These are phyloP conservation scores for Sciurus vulgaris DNA, from an alignment of 2,797 vertebrate genomes.

Conservation along the genomic window DNA sequence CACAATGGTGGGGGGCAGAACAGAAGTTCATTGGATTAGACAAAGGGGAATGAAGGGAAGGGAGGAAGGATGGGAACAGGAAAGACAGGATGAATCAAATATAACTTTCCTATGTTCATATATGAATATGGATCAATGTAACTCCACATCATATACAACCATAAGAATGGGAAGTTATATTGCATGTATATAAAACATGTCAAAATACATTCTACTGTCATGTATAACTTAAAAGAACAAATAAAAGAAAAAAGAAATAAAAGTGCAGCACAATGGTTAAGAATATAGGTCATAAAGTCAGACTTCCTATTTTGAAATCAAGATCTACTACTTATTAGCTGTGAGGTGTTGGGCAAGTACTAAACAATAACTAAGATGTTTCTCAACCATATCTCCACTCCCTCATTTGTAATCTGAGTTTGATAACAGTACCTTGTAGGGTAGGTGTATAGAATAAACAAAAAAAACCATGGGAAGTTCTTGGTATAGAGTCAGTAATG, in stretches of 20 bases:
- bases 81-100: no score
- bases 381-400: background rate
- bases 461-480: background rate
- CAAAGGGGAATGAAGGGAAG: no score
- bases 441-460: background rate
- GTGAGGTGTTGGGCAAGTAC: background rate
- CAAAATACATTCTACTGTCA: no score
- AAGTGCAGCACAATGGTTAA: background rate
- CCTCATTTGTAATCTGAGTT: background rate
- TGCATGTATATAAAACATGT: no score
- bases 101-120: no score
- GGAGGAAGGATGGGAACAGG: no score
- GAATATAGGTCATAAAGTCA: background rate
- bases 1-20: no score
- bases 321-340: background rate
- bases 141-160: no score
- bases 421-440: background rate
- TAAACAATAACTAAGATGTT: constrained; percentile 36
- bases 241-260: background rate
- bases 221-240: no score
- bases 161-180: no score
- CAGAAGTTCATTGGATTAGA: no score
- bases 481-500: background rate
- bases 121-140: no score
- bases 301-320: constrained; percentile 12